Evolutionary conservation across 2,797 vertebrate species (phyloP).

Genomic region (Chrosomus eos): DNA sequence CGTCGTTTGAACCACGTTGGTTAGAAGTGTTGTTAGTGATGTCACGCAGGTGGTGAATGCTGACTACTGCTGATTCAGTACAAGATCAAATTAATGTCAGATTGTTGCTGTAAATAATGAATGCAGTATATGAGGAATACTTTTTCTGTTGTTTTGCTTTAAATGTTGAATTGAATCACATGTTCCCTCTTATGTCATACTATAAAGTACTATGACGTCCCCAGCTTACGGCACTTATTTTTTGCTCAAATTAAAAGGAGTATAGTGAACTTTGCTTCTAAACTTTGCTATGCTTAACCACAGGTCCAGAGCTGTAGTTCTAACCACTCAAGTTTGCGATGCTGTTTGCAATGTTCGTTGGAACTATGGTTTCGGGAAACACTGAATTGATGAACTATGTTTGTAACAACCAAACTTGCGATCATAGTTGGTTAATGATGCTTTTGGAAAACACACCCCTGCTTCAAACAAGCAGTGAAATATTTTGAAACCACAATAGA

Average conservation of each 20-base stretch:
- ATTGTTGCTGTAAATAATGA: neutral
- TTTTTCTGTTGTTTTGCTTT: neutral
- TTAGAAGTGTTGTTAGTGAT: neutral
- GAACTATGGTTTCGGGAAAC: no score
- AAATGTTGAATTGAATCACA: neutral
- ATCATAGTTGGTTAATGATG: no score
- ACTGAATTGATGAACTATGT: no score
- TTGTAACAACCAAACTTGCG: no score
- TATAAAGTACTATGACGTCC: neutral
- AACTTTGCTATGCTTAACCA: no score
- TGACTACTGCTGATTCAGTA: neutral
- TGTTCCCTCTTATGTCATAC: neutral
- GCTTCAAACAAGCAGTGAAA: neutral
- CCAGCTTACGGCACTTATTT: neutral
- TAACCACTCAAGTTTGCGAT: no score
- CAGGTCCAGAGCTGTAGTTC: no score
- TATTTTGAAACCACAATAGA: neutral
- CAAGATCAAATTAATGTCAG: no score
- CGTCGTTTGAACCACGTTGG: neutral
- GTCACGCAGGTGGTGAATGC: neutral
- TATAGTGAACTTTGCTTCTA: no score
- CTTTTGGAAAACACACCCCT: no score
- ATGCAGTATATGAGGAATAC: neutral
- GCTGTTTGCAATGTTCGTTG: no score
- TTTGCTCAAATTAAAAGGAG: no score